A percentile compares a stretch with the other conserved stretches of the same genome.
Conservation (phyloP, 1,140 invertebrate species). For the Phthorimaea operculella region DNA sequence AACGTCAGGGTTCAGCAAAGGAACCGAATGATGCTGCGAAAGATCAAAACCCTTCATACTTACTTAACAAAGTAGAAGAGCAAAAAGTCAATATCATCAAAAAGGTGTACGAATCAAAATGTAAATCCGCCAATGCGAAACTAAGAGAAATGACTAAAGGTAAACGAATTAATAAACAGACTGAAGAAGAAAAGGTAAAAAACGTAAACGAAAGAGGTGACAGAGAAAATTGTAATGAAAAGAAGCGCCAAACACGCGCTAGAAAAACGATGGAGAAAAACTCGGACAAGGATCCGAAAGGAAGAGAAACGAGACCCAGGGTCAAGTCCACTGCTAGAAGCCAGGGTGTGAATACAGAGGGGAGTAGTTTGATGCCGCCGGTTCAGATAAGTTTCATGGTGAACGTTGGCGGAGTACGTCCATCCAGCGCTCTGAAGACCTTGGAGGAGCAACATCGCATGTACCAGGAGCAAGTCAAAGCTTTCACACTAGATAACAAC, state of each 20-base stretch:
- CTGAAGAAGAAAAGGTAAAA: slow-evolving; percentile 12
- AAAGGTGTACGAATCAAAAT: slow-evolving; percentile 29
- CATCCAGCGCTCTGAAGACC: slow-evolving; percentile 36
- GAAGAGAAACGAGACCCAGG: slow-evolving; percentile 8
- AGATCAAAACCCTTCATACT: slow-evolving; percentile 33
- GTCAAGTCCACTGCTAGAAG: slow-evolving; percentile 22
- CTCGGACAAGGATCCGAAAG: slow-evolving; percentile 3
- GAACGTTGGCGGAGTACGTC: slow-evolving; percentile 37
- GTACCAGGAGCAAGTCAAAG: slow-evolving; percentile 54
- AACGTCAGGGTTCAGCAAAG: slow-evolving; percentile 10
- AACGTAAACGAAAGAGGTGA: background rate
- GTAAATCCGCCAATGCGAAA: slow-evolving; percentile 24
- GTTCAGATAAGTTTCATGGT: slow-evolving; percentile 50
- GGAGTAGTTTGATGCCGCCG: slow-evolving; percentile 18
- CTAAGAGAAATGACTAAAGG: slow-evolving; percentile 4
- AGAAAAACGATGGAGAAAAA: background rate
- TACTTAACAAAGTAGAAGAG: slow-evolving; percentile 38
- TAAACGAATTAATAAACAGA: slow-evolving; percentile 4
- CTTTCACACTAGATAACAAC: slow-evolving; percentile 24
- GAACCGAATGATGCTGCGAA: slow-evolving; percentile 19
- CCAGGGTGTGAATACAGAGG: slow-evolving; percentile 21
- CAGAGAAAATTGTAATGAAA: background rate
- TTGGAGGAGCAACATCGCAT: slow-evolving; percentile 54
- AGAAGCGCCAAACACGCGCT: background rate
- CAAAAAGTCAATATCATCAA: slow-evolving; percentile 24